These are phyloP conservation scores for Macrocentrus cingulum DNA, from an alignment of 1,140 invertebrate species.

Conservation along the genomic window DNA sequence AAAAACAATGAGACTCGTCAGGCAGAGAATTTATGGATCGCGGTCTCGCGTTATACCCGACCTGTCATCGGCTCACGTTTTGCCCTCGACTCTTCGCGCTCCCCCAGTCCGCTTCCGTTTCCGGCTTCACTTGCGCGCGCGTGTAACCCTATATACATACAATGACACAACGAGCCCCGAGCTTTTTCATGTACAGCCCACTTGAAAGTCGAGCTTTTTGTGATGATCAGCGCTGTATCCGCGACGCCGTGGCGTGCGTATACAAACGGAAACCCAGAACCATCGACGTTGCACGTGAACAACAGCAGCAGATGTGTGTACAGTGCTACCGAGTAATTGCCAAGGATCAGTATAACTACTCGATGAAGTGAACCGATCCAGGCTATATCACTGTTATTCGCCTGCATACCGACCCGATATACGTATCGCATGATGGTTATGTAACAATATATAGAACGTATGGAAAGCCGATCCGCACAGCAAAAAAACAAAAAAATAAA, in stretches of 20 bases:
- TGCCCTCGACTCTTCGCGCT: slow-evolving; percentile 1
- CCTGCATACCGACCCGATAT: background rate
- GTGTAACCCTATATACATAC: slow-evolving; percentile 3
- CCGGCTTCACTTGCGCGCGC: slow-evolving; percentile 14
- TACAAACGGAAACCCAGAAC: background rate
- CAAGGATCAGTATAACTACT: background rate
- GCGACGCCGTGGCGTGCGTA: background rate
- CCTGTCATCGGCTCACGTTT: slow-evolving; percentile 7
- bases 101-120: slow-evolving; percentile 23
- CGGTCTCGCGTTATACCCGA: slow-evolving; percentile 19
- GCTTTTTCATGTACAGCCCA: background rate
- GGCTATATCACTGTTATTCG: background rate
- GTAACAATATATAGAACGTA: no score
- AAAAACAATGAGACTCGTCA: slow-evolving; percentile 33
- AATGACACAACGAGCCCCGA: background rate
- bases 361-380: slow-evolving; percentile 2
- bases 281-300: background rate
- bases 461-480: no score
- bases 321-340: background rate
- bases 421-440: no score
- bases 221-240: background rate
- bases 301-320: slow-evolving; percentile 2
- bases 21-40: slow-evolving; percentile 6
- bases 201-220: background rate
- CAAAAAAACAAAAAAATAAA: background rate